A percentile compares a stretch with the other conserved stretches of the same genome.
phyloP scores from a whole-genome alignment of 92 coral and sea anemone species.

The Isaurus tuberculatus region DNA sequence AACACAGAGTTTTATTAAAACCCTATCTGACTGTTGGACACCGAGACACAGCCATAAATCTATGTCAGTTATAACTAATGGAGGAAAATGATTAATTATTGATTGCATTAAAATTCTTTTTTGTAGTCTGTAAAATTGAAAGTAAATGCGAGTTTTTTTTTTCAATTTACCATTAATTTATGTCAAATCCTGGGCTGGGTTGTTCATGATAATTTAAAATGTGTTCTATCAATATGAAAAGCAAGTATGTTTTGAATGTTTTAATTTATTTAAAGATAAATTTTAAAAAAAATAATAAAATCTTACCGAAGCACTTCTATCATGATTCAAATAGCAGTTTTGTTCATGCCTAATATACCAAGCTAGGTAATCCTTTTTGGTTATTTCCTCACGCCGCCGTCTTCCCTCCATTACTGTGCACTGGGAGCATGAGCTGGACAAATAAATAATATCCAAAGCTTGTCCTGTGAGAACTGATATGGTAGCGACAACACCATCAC shows the following conservation, averaged over 20 bases:
- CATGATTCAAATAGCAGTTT: slow-evolving; percentile 52
- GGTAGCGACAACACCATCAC: slow-evolving; percentile 44
- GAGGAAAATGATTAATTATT: background rate
- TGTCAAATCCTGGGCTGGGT: slow-evolving; percentile 1
- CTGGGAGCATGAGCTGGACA: slow-evolving; percentile 44
- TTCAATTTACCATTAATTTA: background rate
- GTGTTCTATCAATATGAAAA: slow-evolving; percentile 1
- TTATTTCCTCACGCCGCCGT: slow-evolving; percentile 24
- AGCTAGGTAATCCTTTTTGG: slow-evolving; percentile 35
- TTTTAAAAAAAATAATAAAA: background rate
- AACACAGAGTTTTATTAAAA: no score
- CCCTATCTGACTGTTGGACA: no score
- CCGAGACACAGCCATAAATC: no score
- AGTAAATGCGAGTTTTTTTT: slow-evolving; percentile 5
- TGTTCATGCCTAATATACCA: slow-evolving; percentile 47
- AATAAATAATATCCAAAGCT: slow-evolving; percentile 48
- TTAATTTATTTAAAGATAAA: background rate
- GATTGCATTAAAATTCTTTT: background rate
- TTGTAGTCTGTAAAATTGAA: background rate
- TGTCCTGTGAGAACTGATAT: slow-evolving; percentile 42
- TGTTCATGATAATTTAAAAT: background rate
- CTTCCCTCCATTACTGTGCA: slow-evolving; percentile 50
- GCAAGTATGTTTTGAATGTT: slow-evolving; percentile 1
- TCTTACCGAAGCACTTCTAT: slow-evolving; percentile 56
- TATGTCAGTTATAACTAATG: no score